phyloP scores from a whole-genome alignment of 2,113 vertebrate species.

The Scomber japonicus region DNA sequence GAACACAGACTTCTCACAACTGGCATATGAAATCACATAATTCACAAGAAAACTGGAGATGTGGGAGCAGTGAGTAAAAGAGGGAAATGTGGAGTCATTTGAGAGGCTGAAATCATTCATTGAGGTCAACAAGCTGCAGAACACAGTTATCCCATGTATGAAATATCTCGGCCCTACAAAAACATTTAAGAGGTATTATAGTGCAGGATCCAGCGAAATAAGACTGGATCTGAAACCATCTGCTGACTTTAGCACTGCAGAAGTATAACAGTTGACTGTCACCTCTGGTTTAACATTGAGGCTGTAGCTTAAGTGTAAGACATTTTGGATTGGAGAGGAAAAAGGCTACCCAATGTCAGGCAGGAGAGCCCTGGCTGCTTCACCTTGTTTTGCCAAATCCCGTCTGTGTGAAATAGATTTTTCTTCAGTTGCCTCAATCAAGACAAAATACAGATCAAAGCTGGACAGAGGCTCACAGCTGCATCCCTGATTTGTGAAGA shows the following conservation, averaged over 20 bases:
- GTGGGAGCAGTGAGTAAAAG: constrained; percentile 3
- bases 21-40: constrained; percentile 1
- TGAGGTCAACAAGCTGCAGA: neutral
- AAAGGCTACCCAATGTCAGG: neutral
- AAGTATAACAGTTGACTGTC: neutral
- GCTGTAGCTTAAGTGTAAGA: neutral
- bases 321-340: neutral
- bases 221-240: neutral
- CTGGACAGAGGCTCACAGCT: too few species aligned
- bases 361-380: too few species aligned
- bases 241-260: constrained; percentile 1
- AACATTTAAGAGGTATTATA: neutral
- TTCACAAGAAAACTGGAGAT: constrained; percentile 13
- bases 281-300: constrained; percentile 9
- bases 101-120: neutral
- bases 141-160: too few species aligned
- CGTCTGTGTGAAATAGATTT: too few species aligned
- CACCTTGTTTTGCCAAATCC: too few species aligned
- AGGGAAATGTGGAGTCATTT: neutral
- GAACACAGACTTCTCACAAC: neutral
- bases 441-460: too few species aligned
- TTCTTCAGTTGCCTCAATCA: too few species aligned
- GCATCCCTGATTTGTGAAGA: too few species aligned
- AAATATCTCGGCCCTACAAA: neutral
- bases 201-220: neutral